phyloP scores from a whole-genome alignment of 2,113 vertebrate species.

The Antennarius striatus region DNA sequence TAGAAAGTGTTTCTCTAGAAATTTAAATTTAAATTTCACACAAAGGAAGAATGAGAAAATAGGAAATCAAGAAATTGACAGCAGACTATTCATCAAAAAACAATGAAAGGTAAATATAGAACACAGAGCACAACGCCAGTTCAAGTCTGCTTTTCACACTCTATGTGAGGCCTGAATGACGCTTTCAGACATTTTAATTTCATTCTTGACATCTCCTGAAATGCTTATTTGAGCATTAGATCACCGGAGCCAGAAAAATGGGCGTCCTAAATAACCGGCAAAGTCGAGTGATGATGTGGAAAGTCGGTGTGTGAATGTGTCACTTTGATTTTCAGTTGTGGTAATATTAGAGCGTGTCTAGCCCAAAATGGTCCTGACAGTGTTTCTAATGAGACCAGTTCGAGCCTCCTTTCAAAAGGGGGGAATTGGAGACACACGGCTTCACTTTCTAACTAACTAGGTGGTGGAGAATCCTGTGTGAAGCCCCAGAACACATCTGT shows the following conservation, averaged over 20 bases:
- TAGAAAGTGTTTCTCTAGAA: too few species aligned
- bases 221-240: slow-evolving; percentile 42
- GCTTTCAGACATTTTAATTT: slow-evolving; percentile 37
- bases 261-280: slow-evolving; percentile 10
- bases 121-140: not conserved
- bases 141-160: slow-evolving; percentile 13
- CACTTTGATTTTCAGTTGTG: slow-evolving; percentile 47
- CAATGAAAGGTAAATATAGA: not conserved
- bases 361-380: slow-evolving; percentile 11
- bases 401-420: slow-evolving; percentile 2
- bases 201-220: slow-evolving; percentile 36
- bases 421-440: slow-evolving; percentile 7
- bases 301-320: slow-evolving; percentile 27
- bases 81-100: not conserved
- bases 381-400: slow-evolving; percentile 24
- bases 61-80: not conserved
- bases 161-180: slow-evolving; percentile 12
- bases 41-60: too few species aligned
- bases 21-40: too few species aligned
- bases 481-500: slow-evolving; percentile 8
- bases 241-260: slow-evolving; percentile 21
- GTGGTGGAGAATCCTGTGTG: not conserved
- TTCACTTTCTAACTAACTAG: slow-evolving; percentile 12
- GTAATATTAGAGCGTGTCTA: slow-evolving; percentile 30
- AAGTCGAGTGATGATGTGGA: slow-evolving; percentile 17